Percentiles rank a stretch among this genome's conserved stretches.
These are phyloP conservation scores for Phyllostomus discolor DNA, from an alignment of 2,113 vertebrate genomes.

Conservation along the genomic window DNA sequence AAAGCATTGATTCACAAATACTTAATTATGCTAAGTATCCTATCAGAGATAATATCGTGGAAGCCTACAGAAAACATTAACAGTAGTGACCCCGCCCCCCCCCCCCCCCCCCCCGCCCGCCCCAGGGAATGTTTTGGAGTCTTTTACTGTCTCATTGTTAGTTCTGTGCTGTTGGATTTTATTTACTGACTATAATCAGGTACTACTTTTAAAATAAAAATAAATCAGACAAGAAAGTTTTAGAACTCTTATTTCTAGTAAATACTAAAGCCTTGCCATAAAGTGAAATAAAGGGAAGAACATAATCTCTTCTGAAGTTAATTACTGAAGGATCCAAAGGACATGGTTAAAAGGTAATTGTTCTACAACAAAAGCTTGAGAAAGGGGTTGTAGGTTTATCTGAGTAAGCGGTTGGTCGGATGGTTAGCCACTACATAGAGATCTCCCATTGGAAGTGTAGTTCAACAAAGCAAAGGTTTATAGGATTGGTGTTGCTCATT, in stretches of 20 bases:
- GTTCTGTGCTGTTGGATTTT: background rate
- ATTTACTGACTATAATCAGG: background rate
- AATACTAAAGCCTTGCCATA: background rate
- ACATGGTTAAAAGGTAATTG: background rate
- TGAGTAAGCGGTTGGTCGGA: background rate
- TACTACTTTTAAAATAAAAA: slow-evolving; percentile 13
- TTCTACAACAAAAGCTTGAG: background rate
- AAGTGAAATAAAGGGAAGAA: background rate
- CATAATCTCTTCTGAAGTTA: background rate
- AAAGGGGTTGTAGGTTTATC: background rate
- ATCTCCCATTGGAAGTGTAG: background rate
- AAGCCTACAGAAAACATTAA: too few species aligned
- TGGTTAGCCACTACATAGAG: background rate
- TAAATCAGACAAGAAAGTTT: background rate
- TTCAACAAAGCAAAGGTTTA: background rate
- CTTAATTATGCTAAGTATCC: too few species aligned
- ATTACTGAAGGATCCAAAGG: background rate
- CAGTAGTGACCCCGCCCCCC: too few species aligned
- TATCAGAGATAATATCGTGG: too few species aligned
- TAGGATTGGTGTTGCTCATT: background rate
- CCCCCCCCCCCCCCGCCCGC: too few species aligned
- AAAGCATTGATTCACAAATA: too few species aligned
- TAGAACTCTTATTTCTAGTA: background rate
- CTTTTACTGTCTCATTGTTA: background rate
- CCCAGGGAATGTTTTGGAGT: background rate